These are phyloP conservation scores for Desmodus rotundus DNA, from an alignment of 2,113 vertebrate species.

Conservation along the genomic window DNA sequence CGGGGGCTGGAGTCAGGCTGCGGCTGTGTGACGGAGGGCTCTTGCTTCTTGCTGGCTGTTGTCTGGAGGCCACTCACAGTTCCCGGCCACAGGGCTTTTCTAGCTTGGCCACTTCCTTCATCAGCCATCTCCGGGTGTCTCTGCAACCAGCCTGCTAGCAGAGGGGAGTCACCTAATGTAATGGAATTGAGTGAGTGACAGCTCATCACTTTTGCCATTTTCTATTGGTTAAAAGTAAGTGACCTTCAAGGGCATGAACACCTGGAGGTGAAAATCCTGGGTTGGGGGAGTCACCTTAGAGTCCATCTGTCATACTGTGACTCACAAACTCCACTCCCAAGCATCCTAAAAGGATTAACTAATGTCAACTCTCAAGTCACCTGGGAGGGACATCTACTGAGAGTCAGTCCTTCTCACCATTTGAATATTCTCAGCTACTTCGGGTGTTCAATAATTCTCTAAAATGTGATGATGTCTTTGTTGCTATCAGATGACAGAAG, in stretches of 20 bases:
- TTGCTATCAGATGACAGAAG: not conserved
- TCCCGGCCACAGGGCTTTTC: not conserved
- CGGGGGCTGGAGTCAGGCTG: not conserved
- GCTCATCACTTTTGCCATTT: not conserved
- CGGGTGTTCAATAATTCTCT: not conserved
- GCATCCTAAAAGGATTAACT: not conserved
- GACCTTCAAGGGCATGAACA: not conserved
- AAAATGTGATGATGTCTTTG: not conserved
- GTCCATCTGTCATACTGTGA: not conserved
- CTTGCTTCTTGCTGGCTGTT: not conserved
- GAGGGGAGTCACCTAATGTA: not conserved
- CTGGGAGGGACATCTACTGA: not conserved
- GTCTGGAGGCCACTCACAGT: not conserved
- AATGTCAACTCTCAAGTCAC: not conserved
- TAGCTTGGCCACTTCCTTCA: not conserved
- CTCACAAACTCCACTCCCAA: not conserved
- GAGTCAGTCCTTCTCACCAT: not conserved
- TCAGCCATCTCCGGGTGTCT: not conserved
- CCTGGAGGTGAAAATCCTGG: not conserved
- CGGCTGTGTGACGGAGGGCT: not conserved
- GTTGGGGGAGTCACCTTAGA: not conserved
- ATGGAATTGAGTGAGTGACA: not conserved
- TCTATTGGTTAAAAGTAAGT: not conserved
- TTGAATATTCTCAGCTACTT: not conserved
- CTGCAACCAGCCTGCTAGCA: not conserved